These are phyloP conservation scores for Trachymyrmex septentrionalis DNA, from an alignment of 1,140 invertebrate species.

Conservation along the genomic window DNA sequence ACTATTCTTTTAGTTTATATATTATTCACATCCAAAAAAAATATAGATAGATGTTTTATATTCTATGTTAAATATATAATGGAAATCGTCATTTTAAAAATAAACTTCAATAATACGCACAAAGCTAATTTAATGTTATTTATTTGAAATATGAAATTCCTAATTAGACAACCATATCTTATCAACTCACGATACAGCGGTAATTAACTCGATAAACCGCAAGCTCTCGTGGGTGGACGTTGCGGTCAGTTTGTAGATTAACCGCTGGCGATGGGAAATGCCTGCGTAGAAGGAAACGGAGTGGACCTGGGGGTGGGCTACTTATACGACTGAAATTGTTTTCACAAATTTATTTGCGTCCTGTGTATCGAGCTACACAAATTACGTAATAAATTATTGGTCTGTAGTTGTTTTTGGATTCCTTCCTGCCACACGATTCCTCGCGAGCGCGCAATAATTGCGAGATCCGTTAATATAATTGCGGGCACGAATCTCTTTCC, in stretches of 20 bases:
- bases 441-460: conserved; percentile 44
- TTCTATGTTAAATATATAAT: not conserved
- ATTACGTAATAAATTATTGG: conserved; percentile 79
- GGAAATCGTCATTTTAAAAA: not conserved
- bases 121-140: not conserved
- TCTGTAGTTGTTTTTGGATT: conserved; percentile 68
- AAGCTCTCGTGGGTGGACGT: conserved; percentile 38
- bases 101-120: not conserved
- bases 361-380: conserved; percentile 77
- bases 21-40: not conserved
- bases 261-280: not conserved
- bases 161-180: conserved; percentile 62
- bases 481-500: conserved; percentile 35
- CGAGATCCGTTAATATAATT: conserved; percentile 56
- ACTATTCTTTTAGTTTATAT: not conserved
- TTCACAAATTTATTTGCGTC: conserved; percentile 77
- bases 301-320: not conserved
- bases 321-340: conserved; percentile 32
- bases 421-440: conserved; percentile 12
- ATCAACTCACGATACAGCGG: conserved; percentile 27
- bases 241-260: conserved; percentile 61
- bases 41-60: not conserved
- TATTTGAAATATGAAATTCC: not conserved
- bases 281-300: not conserved
- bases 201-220: conserved; percentile 59